phyloP scores from a whole-genome alignment of 2,797 vertebrate genomes.

The Babyrousa celebensis region DNA sequence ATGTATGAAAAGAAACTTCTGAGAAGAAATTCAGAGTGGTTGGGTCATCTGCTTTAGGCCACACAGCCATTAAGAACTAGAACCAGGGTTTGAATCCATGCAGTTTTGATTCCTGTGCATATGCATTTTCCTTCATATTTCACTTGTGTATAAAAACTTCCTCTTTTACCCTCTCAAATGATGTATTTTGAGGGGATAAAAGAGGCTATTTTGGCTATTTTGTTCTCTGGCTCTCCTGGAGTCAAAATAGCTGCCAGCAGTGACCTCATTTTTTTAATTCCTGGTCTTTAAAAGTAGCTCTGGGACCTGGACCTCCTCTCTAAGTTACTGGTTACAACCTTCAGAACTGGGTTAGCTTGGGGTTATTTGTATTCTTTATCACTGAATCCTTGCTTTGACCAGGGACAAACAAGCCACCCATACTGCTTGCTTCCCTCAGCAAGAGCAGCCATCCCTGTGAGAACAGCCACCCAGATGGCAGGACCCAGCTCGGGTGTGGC shows the following conservation, averaged over 20 bases:
- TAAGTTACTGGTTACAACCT: neutral
- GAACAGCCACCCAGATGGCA: neutral
- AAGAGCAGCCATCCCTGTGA: neutral
- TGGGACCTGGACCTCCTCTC: neutral
- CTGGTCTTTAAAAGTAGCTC: neutral
- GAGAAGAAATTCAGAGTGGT: neutral
- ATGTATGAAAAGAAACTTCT: neutral
- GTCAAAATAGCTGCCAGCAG: neutral
- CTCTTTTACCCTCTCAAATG: neutral
- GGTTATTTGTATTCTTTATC: neutral
- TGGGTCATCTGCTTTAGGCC: neutral
- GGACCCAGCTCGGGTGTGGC: neutral
- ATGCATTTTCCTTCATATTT: neutral
- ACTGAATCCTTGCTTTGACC: neutral
- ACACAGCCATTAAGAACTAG: neutral
- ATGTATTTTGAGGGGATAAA: too few relatives aligned
- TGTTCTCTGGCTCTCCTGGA: conserved; percentile 1
- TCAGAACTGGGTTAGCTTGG: neutral
- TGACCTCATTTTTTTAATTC: neutral
- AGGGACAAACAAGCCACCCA: neutral
- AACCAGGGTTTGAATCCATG: neutral
- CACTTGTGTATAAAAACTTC: neutral
- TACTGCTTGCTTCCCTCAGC: neutral
- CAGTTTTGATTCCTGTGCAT: neutral
- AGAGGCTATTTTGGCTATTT: neutral